phyloP scores from a whole-genome alignment of 2,113 vertebrate species.

The Zonotrichia leucophrys region DNA sequence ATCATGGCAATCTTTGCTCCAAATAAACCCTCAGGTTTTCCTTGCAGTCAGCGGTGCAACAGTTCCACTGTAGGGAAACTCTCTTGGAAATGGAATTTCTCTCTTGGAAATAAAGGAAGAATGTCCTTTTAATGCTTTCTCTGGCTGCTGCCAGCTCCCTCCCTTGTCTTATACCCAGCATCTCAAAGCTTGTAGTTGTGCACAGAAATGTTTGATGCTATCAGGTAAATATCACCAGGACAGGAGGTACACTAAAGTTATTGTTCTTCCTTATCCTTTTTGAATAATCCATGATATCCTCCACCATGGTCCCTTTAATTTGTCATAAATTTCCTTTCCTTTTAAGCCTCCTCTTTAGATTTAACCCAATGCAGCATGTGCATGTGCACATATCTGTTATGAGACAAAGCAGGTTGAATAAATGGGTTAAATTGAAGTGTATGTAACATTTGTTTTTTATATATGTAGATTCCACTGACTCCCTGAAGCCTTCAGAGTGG shows the following conservation, averaged over 20 bases:
- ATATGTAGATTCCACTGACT: background rate
- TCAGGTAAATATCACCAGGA: background rate
- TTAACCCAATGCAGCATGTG: background rate
- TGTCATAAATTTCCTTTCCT: background rate
- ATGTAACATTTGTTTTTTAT: background rate
- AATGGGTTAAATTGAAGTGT: background rate
- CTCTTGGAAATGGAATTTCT: background rate
- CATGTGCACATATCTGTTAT: background rate
- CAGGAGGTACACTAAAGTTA: background rate
- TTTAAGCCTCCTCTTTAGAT: background rate
- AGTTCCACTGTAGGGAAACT: background rate
- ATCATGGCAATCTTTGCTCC: background rate
- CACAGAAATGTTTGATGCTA: background rate
- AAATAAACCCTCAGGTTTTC: background rate
- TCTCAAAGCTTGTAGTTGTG: background rate
- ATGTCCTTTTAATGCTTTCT: background rate
- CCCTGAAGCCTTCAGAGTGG: background rate
- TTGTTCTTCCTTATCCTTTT: background rate
- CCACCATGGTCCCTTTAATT: background rate
- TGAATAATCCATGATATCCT: background rate
- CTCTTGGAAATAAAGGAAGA: background rate
- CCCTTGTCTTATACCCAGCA: background rate
- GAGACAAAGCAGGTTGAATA: background rate
- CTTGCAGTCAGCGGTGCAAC: background rate
- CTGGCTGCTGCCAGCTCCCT: background rate